phyloP scores from a whole-genome alignment of 2,888 invertebrate species.

The Charanyca ferruginea region DNA sequence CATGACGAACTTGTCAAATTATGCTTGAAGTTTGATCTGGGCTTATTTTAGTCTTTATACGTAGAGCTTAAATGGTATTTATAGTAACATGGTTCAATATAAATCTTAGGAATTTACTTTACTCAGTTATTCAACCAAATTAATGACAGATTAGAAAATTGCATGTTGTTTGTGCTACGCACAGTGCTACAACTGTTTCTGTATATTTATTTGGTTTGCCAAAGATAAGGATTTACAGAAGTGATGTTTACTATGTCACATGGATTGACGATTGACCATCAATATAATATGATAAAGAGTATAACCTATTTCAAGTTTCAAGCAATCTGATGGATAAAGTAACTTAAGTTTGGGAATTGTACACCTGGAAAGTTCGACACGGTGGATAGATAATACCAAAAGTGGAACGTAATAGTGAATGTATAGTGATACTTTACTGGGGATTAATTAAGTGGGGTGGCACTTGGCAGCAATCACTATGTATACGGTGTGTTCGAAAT shows the following conservation, averaged over 20 bases:
- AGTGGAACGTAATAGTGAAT: constrained; percentile 47
- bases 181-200: not conserved
- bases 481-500: constrained; percentile 70
- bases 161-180: not conserved
- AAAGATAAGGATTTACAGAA: not conserved
- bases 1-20: not conserved
- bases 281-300: not conserved
- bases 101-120: not conserved
- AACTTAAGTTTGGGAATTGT: constrained; percentile 25
- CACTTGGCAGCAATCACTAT: constrained; percentile 61
- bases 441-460: constrained; percentile 63
- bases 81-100: not conserved
- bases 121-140: constrained; percentile 3
- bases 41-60: not conserved
- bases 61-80: not conserved
- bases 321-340: constrained; percentile 7
- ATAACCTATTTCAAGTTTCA: not conserved
- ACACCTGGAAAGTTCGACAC: constrained; percentile 35
- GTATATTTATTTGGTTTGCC: too few species aligned
- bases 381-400: constrained; percentile 24
- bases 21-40: not conserved
- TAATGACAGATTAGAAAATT: not conserved
- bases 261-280: not conserved
- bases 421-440: constrained; percentile 50
- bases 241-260: not conserved